Base-by-base conservation (phyloP, 1,140 invertebrate genomes). In the Anoplolepis gracilipes region DNA sequence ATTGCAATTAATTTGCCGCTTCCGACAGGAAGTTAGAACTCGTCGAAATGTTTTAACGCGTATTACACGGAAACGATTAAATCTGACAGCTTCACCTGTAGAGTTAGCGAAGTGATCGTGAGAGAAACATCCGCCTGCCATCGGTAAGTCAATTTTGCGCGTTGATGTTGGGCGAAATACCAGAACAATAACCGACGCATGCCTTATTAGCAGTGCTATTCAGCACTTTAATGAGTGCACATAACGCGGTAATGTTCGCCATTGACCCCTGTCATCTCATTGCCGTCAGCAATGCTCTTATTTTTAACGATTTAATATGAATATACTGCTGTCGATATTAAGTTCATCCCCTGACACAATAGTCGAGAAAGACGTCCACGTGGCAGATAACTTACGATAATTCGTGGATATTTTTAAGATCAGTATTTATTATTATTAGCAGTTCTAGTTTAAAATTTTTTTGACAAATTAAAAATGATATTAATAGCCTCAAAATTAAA, bases 21-120 rank as follows among this genome's bases (percentile, higher is more conserved):
- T 5, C 77, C 46, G 22, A 28, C 65, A 22, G 11, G 33, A 81
- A 64, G 77, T 53, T 70, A 19, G n/a, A 81, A 81, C 78, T 81
- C 64, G 78, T 72, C 49, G 53, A 81, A 70, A 81, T 57, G 39
- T 81, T 81, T 70, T 57, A 70, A 59, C 65, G 49, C 16, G 53
- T 39, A 22, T 81, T 30, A 42, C 53, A 53, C n/a, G 39, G 19
- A 33, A 59, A 61, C 53, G 78, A 22, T 69, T 81, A 70, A n/a
- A 82, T 72, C 53, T 25, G 78, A 79, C 57, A 16, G 19, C 39
- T 59, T 82, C 78, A 82, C 67, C 67, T 82, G 67, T 82, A 42
- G 67, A 72, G 67, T 36, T 25, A 8, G 7, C 28, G 13, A 72
- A 72, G 33, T 70, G 33, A 1, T 8, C 42, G 1, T 22, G 77